These are phyloP conservation scores for Gallinago solitaria DNA, from an alignment of 2,797 vertebrate genomes.

Conservation along the genomic window DNA sequence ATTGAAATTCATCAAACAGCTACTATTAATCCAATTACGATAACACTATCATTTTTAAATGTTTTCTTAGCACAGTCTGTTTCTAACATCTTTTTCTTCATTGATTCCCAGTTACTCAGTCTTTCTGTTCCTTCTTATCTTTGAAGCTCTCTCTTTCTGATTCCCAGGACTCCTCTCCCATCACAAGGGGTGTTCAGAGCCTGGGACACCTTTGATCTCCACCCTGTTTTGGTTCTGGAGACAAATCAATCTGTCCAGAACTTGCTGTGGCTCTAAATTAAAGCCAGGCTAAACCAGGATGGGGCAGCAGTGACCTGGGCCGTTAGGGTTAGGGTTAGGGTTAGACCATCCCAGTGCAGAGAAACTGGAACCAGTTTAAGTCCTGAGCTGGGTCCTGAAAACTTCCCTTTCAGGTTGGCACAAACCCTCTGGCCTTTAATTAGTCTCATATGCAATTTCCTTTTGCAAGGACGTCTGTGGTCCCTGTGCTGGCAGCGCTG, in stretches of 20 bases:
- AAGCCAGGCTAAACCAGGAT: neutral
- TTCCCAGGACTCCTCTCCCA: too few relatives aligned
- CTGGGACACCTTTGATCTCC: neutral
- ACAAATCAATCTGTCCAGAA: neutral
- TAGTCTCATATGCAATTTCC: neutral
- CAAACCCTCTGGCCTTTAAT: neutral
- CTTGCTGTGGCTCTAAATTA: neutral
- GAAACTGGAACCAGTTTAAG: neutral
- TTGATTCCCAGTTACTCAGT: neutral
- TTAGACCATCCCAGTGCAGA: neutral
- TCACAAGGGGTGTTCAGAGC: neutral
- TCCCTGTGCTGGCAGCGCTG: neutral
- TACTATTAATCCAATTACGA: neutral
- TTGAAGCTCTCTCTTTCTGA: neutral
- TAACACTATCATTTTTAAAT: neutral
- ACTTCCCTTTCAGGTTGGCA: neutral
- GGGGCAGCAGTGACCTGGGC: neutral
- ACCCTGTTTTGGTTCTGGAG: neutral
- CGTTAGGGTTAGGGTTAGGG: too few relatives aligned
- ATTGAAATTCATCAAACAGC: neutral
- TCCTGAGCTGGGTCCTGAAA: neutral
- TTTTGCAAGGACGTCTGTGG: neutral
- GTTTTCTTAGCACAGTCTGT: neutral
- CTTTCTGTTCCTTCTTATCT: neutral
- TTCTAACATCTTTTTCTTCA: neutral